Percentiles rank a stretch among this genome's conserved stretches.
These are phyloP conservation scores for Torymus texanus DNA, from an alignment of 2,888 invertebrate species.

Conservation along the genomic window DNA sequence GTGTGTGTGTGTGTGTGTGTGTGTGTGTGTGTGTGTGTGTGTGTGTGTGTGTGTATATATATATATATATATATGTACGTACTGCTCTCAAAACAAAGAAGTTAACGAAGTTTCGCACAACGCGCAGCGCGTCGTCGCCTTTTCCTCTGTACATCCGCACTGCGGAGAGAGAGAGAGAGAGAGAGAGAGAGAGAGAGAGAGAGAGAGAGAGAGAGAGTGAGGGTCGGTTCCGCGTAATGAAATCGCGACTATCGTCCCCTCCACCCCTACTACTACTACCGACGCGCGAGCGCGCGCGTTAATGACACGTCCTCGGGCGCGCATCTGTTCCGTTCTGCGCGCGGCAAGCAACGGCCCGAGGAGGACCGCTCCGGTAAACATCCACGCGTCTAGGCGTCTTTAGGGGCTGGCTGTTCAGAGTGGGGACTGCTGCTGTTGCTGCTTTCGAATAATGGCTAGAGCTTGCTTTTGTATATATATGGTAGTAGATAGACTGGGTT, in stretches of 20 bases:
- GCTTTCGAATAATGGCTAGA: too few species aligned
- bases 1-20: too few species aligned
- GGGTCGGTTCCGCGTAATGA: conserved; percentile 54
- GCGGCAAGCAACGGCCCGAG: not conserved
- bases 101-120: conserved; percentile 1
- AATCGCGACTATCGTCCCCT: conserved; percentile 51
- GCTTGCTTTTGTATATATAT: too few species aligned
- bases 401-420: too few species aligned
- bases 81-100: not conserved
- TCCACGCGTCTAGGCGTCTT: too few species aligned
- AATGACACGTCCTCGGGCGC: conserved; percentile 59
- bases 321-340: conserved; percentile 4
- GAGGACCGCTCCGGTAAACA: too few species aligned
- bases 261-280: conserved; percentile 33
- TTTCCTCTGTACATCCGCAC: not conserved
- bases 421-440: too few species aligned
- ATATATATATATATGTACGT: too few species aligned
- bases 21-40: too few species aligned
- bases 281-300: conserved; percentile 51
- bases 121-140: not conserved
- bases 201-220: not conserved
- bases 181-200: not conserved
- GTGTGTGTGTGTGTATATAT: too few species aligned
- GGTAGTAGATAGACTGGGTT: too few species aligned
- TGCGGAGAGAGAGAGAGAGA: not conserved